Conservation (phyloP, 2,888 invertebrate genomes). For the Mythimna lalbum region DNA sequence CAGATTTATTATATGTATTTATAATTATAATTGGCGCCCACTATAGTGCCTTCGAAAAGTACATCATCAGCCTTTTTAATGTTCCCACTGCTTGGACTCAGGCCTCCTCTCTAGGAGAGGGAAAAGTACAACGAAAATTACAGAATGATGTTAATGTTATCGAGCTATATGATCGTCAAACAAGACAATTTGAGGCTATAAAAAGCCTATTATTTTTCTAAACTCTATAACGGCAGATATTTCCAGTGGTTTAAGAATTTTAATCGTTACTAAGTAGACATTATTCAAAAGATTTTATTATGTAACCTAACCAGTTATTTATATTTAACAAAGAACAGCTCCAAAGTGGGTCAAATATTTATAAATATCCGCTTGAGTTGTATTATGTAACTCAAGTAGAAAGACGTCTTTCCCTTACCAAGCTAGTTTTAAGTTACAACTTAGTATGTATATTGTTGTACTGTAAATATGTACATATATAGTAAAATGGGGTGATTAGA, state of each 20-base stretch:
- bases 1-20: too few relatives aligned
- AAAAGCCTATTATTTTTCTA: neutral
- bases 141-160: neutral
- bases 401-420: neutral
- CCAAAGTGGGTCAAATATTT: conserved; percentile 34
- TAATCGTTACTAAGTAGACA: neutral
- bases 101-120: too few relatives aligned
- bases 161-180: too few relatives aligned
- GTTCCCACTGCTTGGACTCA: too few relatives aligned
- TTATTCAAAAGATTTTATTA: neutral
- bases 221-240: too few relatives aligned
- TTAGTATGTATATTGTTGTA: too few relatives aligned
- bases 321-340: conserved; percentile 17
- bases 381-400: conserved; percentile 15
- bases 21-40: too few relatives aligned
- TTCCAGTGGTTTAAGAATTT: neutral
- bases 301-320: conserved; percentile 4
- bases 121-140: too few relatives aligned
- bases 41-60: too few relatives aligned
- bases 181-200: neutral
- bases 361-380: conserved; percentile 26
- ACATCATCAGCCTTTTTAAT: too few relatives aligned
- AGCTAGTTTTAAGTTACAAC: neutral
- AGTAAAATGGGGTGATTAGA: too few relatives aligned
- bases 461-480: too few relatives aligned